Evolutionary conservation across 2,888 invertebrate genomes (phyloP).

Genomic region (Elaeidobius kamerunicus): DNA sequence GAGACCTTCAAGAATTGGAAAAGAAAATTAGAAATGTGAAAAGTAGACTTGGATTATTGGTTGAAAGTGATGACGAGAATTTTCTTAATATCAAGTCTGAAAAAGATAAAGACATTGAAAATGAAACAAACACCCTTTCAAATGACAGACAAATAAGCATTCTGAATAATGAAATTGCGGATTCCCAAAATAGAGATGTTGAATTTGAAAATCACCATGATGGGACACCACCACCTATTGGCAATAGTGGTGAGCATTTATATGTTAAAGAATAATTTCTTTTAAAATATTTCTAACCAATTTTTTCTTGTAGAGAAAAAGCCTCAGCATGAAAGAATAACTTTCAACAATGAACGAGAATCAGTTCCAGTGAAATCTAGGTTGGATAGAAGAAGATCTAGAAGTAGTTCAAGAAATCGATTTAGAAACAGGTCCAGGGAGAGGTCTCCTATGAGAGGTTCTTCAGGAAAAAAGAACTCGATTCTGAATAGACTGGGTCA

Average conservation of each 20-base stretch:
- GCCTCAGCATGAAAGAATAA: slow-evolving; percentile 25
- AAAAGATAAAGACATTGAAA: slow-evolving; percentile 18
- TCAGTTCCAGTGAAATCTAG: neutral
- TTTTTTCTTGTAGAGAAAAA: slow-evolving; percentile 10
- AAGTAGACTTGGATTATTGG: slow-evolving; percentile 51
- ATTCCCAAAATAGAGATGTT: slow-evolving; percentile 9
- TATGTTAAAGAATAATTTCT: neutral
- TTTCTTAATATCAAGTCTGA: slow-evolving; percentile 8
- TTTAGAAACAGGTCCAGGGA: slow-evolving; percentile 5
- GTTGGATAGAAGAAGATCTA: slow-evolving; percentile 45
- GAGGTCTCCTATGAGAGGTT: slow-evolving; percentile 32
- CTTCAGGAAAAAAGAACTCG: slow-evolving; percentile 44
- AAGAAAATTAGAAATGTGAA: slow-evolving; percentile 60
- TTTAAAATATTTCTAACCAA: neutral
- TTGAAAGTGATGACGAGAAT: slow-evolving; percentile 40
- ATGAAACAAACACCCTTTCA: neutral
- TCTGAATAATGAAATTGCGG: slow-evolving; percentile 17
- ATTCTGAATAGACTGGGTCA: slow-evolving; percentile 53
- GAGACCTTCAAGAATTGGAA: slow-evolving; percentile 53
- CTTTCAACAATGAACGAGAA: slow-evolving; percentile 15
- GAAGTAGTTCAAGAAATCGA: slow-evolving; percentile 34
- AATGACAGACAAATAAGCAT: slow-evolving; percentile 17
- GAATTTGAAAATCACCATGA: slow-evolving; percentile 6
- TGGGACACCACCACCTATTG: neutral
- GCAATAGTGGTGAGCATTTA: neutral